phyloP scores from a whole-genome alignment of 2,797 vertebrate species.

The Myioborus miniatus region DNA sequence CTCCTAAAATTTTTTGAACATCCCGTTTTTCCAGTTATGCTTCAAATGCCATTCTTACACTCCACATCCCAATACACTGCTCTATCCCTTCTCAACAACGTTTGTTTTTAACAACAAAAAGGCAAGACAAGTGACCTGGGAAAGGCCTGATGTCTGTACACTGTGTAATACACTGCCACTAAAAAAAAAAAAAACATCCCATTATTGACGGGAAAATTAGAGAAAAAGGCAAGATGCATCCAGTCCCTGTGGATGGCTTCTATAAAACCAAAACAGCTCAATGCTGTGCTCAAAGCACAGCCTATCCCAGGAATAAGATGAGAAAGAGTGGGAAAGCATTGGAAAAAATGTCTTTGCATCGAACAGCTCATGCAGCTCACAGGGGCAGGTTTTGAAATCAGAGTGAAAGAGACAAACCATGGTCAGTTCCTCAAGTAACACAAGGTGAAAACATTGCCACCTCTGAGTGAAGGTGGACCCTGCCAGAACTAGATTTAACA shows the following conservation, averaged over 20 bases:
- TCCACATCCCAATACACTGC: not conserved
- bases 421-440: not conserved
- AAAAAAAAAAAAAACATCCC: not conserved
- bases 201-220: not conserved
- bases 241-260: not conserved
- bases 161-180: not conserved
- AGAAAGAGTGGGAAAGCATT: not conserved
- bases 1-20: not conserved
- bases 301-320: not conserved
- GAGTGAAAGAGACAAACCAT: not conserved
- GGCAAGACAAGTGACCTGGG: not conserved
- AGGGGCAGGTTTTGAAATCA: not conserved
- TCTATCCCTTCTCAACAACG: not conserved
- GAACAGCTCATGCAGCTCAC: not conserved
- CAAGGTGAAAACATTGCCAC: not conserved
- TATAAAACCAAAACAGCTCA: not conserved
- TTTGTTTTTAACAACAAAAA: not conserved
- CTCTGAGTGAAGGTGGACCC: not conserved
- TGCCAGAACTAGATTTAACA: not conserved
- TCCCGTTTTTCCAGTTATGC: not conserved
- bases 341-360: not conserved
- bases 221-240: not conserved
- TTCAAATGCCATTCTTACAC: not conserved
- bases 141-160: not conserved
- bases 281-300: not conserved